Percentiles rank a stretch among this genome's conserved stretches.
These are phyloP conservation scores for Pogonomyrmex barbatus DNA, from an alignment of 1,140 invertebrate species.

Conservation along the genomic window DNA sequence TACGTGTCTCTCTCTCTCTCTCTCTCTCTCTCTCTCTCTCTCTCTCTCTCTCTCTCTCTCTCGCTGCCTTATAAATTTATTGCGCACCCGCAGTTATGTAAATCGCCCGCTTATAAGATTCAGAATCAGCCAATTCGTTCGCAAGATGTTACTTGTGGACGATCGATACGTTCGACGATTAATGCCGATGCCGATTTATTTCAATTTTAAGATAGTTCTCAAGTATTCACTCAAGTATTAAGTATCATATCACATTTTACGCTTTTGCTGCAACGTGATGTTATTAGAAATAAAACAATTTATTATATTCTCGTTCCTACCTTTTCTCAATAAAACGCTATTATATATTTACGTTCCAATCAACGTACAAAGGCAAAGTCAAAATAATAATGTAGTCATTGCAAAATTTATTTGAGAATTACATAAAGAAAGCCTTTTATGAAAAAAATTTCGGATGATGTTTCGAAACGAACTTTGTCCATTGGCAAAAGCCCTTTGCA, in stretches of 20 bases:
- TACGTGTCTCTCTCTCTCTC: too few species aligned
- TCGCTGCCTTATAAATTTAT: slow-evolving; percentile 30
- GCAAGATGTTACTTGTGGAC: neutral
- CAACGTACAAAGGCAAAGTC: neutral
- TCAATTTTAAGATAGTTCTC: neutral
- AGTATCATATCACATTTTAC: neutral
- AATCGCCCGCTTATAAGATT: slow-evolving; percentile 41
- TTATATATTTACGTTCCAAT: neutral
- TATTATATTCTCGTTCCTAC: neutral
- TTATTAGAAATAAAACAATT: neutral
- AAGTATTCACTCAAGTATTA: neutral
- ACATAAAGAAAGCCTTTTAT: neutral
- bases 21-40: too few species aligned
- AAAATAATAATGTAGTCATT: slow-evolving; percentile 1
- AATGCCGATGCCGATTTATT: neutral
- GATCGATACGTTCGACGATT: slow-evolving; percentile 12
- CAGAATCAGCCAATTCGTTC: neutral
- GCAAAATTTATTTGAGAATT: neutral
- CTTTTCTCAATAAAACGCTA: neutral
- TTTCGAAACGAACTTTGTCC: neutral
- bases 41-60: neutral
- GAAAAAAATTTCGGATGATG: neutral
- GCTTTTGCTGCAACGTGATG: neutral
- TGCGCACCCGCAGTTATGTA: slow-evolving; percentile 42
- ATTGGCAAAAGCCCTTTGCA: neutral